phyloP scores from a whole-genome alignment of 2,888 invertebrate species.

The Gnatocerus cornutus region DNA sequence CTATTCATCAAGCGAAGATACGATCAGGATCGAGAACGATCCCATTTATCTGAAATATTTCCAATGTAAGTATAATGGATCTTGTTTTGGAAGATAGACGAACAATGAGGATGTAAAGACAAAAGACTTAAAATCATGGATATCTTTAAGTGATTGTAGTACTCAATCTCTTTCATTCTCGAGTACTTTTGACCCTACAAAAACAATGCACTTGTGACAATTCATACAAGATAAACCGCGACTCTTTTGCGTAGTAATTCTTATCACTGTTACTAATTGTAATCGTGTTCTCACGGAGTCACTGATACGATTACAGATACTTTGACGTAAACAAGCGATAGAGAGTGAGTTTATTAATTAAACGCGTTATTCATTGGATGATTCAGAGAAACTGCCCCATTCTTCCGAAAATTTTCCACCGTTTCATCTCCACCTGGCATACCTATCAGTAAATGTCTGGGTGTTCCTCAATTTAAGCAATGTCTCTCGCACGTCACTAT shows the following conservation, averaged over 20 bases:
- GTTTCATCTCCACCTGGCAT: constrained; percentile 10
- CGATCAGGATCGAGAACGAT: not conserved
- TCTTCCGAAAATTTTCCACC: not conserved
- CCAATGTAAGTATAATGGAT: not conserved
- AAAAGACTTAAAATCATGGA: not conserved
- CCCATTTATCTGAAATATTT: constrained; percentile 3
- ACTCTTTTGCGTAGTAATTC: not conserved
- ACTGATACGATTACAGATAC: not conserved
- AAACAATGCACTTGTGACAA: not conserved
- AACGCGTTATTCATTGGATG: not conserved
- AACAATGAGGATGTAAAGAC: no score
- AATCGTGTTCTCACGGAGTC: not conserved
- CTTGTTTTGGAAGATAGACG: no score
- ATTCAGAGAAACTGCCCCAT: not conserved
- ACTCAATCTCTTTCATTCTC: not conserved
- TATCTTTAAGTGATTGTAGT: not conserved
- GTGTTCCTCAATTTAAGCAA: not conserved
- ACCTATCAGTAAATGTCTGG: not conserved
- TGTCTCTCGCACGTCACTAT: constrained; percentile 36
- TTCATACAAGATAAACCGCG: not conserved
- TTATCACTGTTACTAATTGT: not conserved
- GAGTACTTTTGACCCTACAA: not conserved
- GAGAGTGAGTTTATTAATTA: no score
- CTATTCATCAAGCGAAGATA: constrained; percentile 15
- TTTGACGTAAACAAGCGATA: no score